Evolutionary conservation across 2,113 vertebrate species (phyloP).

Genomic region (Uropsilus gracilis): DNA sequence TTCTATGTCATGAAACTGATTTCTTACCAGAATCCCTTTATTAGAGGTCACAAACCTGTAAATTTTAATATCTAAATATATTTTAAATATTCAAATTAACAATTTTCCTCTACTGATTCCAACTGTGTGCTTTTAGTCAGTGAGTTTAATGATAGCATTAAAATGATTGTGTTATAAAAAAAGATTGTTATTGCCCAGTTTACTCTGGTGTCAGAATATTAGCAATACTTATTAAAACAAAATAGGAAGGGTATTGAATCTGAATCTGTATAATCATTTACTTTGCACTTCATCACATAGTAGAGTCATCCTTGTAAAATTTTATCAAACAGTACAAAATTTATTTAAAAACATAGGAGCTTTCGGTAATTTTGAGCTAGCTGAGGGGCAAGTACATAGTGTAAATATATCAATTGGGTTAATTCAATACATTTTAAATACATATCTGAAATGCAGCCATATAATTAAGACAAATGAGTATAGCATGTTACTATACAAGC

Average conservation of each 20-base stretch:
- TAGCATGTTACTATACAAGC: not conserved
- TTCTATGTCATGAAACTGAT: not conserved
- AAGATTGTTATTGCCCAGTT: not conserved
- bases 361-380: slow-evolving; percentile 28
- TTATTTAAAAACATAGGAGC: not conserved
- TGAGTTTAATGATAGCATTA: not conserved
- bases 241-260: not conserved
- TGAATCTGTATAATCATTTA: not conserved
- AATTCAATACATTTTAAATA: not conserved
- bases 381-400: not conserved
- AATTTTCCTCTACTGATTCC: not conserved
- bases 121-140: not conserved
- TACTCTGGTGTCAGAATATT: not conserved
- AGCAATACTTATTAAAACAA: not conserved
- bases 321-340: not conserved
- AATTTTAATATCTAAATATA: not conserved
- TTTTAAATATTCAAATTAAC: not conserved
- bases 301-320: not conserved
- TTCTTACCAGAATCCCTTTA: not conserved
- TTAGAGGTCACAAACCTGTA: not conserved
- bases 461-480: slow-evolving; percentile 11
- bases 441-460: not conserved
- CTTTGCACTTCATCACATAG: not conserved
- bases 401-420: not conserved
- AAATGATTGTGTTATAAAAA: not conserved